These are phyloP conservation scores for Actinia tenebrosa DNA, from an alignment of 64 coral and sea anemone genomes.

Conservation along the genomic window DNA sequence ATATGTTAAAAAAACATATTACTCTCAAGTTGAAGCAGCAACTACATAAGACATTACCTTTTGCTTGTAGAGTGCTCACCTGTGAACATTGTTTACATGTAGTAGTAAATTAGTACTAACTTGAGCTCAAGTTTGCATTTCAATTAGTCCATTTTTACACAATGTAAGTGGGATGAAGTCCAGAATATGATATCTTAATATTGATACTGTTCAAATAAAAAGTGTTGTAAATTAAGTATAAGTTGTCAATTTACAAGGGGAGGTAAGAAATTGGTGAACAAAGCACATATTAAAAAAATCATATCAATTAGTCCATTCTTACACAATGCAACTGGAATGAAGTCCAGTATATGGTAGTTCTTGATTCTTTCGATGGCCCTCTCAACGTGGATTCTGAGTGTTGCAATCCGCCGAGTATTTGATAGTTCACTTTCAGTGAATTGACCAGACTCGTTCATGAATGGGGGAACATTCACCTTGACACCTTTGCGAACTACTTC, in stretches of 20 bases:
- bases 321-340: not conserved
- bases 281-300: conserved; percentile 28
- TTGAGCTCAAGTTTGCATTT: not conserved
- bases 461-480: not conserved
- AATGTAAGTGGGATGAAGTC: not conserved
- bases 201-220: too few species aligned
- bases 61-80: too few species aligned
- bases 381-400: not conserved
- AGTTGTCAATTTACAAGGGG: not conserved
- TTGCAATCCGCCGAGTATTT: not conserved
- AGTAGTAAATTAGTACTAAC: too few species aligned
- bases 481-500: not conserved
- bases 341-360: not conserved
- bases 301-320: not conserved
- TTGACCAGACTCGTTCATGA: conserved; percentile 32
- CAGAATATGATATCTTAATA: not conserved
- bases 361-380: not conserved
- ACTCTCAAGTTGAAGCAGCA: too few species aligned
- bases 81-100: too few species aligned
- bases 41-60: too few species aligned
- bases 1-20: too few species aligned
- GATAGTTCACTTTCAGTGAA: conserved; percentile 6
- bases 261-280: conserved; percentile 17
- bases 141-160: not conserved
- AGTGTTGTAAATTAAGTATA: too few species aligned